Percentiles rank a stretch among this genome's conserved stretches.
Evolutionary conservation across 2,113 vertebrate species (phyloP).

Genomic region (Lepidothrix coronata): DNA sequence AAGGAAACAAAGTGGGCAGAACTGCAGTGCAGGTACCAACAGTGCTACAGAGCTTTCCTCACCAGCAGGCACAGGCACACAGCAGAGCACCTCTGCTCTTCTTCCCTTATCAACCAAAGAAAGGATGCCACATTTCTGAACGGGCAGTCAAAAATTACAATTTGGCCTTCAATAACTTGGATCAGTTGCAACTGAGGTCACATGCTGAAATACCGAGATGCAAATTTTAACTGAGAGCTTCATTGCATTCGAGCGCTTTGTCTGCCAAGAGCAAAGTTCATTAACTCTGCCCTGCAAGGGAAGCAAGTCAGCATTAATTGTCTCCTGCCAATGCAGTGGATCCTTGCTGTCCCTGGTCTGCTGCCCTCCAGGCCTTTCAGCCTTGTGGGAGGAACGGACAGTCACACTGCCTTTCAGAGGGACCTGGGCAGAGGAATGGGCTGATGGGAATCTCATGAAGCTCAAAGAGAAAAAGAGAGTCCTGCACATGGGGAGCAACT

Average conservation of each 20-base stretch:
- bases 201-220: not conserved
- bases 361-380: not conserved
- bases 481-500: not conserved
- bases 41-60: not conserved
- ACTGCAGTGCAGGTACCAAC: not conserved
- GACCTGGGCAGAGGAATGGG: not conserved
- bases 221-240: not conserved
- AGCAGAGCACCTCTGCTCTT: not conserved
- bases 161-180: not conserved
- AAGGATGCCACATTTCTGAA: not conserved
- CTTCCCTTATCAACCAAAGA: not conserved
- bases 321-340: not conserved
- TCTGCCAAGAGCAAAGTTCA: slow-evolving; percentile 7
- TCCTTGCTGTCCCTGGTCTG: not conserved
- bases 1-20: not conserved
- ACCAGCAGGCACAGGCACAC: not conserved
- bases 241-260: not conserved
- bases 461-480: not conserved
- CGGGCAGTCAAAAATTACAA: not conserved
- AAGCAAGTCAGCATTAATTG: slow-evolving; percentile 26
- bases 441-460: not conserved
- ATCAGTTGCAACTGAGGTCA: not conserved
- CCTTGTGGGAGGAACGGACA: not conserved
- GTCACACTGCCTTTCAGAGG: not conserved
- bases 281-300: slow-evolving; percentile 22